Percentiles rank a stretch among this genome's conserved stretches.
Evolutionary conservation across 1,140 invertebrate species (phyloP).

Genomic region (Triops cancriformis): DNA sequence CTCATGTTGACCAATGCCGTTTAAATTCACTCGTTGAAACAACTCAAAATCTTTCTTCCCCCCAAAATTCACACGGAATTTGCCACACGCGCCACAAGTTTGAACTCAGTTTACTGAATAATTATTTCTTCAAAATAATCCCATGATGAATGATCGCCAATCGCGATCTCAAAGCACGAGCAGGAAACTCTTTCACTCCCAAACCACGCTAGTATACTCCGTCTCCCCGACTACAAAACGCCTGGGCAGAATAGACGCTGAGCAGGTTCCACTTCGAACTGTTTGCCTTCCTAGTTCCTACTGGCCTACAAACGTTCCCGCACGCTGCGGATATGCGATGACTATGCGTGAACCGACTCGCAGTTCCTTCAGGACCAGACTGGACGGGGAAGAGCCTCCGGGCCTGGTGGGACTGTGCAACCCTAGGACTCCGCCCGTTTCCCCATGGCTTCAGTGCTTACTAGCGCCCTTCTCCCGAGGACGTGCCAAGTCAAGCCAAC

Average conservation of each 20-base stretch:
- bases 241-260: neutral
- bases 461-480: too few relatives aligned
- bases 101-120: too few relatives aligned
- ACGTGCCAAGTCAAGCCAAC: too few relatives aligned
- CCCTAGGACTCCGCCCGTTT: too few relatives aligned
- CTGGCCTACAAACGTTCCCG: slow-evolving; percentile 1
- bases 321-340: slow-evolving; percentile 12
- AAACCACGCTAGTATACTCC: neutral
- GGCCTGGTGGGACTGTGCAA: neutral
- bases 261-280: slow-evolving; percentile 11
- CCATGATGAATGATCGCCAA: too few relatives aligned
- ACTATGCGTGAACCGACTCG: neutral
- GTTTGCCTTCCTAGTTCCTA: slow-evolving; percentile 4
- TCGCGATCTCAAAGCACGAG: neutral
- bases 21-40: too few relatives aligned
- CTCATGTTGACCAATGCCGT: slow-evolving; percentile 21
- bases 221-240: neutral
- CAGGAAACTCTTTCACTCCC: neutral
- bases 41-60: too few relatives aligned
- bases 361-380: neutral
- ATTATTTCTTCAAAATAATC: too few relatives aligned
- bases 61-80: too few relatives aligned
- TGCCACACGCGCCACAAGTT: too few relatives aligned
- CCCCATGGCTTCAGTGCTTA: too few relatives aligned
- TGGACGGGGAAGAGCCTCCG: neutral